A percentile compares a stretch with the other conserved stretches of the same genome.
These are phyloP conservation scores for Oithona nana DNA, from an alignment of 2,888 invertebrate species.

Conservation along the genomic window DNA sequence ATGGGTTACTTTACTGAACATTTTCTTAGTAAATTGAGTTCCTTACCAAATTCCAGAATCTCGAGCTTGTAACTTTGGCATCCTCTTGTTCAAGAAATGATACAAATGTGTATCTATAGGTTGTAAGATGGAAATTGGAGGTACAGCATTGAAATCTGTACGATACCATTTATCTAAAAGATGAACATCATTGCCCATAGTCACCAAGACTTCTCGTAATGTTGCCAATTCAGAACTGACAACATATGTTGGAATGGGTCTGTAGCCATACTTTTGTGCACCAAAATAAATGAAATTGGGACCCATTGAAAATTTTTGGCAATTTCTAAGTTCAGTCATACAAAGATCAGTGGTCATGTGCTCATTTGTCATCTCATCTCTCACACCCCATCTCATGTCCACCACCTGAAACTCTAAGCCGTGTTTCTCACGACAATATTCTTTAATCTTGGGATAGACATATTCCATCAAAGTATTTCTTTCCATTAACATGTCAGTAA, in stretches of 20 bases:
- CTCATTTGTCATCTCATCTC: conserved; percentile 91
- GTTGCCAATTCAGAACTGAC: conserved; percentile 71
- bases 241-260: conserved; percentile 89
- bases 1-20: conserved; percentile 43
- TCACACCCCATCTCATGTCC: conserved; percentile 94
- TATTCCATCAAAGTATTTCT: conserved; percentile 93
- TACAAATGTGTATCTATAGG: conserved; percentile 89
- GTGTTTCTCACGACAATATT: conserved; percentile 89
- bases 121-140: conserved; percentile 78
- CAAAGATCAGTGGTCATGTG: conserved; percentile 98
- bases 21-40: conserved; percentile 55
- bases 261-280: conserved; percentile 94
- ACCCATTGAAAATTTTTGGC: conserved; percentile 88
- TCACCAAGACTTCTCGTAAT: conserved; percentile 62
- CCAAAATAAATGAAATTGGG: conserved; percentile 92
- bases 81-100: conserved; percentile 81
- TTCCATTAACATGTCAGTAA: conserved; percentile 97
- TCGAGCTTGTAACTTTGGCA: conserved; percentile 17
- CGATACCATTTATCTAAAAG: conserved; percentile 86
- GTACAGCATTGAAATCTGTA: conserved; percentile 80
- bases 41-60: conserved; percentile 16
- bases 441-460: conserved; percentile 88
- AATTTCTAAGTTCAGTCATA: conserved; percentile 94
- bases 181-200: conserved; percentile 58
- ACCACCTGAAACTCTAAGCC: conserved; percentile 97